A percentile compares a stretch with the other conserved stretches of the same genome.
Conservation (phyloP, 2,888 invertebrate species). For the Diadromus collaris region DNA sequence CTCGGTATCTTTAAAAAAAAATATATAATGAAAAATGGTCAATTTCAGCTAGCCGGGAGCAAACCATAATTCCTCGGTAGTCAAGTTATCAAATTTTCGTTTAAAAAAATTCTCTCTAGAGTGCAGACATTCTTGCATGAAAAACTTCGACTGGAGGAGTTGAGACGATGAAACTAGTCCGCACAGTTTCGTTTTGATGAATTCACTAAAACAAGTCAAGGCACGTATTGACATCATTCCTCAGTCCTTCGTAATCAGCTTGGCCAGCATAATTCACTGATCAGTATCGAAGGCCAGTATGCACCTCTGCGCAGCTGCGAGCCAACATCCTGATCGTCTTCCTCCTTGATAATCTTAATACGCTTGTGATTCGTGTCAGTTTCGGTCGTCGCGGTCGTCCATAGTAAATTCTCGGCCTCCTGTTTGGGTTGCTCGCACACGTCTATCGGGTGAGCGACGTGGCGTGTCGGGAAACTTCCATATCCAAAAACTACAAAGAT, state of each 20-base stretch:
- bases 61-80: too few species aligned
- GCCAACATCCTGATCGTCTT: background rate
- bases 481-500: background rate
- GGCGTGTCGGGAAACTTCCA: slow-evolving; percentile 18
- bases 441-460: slow-evolving; percentile 11
- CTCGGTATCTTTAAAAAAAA: background rate
- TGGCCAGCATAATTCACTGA: too few species aligned
- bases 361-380: slow-evolving; percentile 4
- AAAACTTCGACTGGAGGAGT: background rate
- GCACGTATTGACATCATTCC: background rate
- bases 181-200: background rate
- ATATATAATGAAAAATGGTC: background rate
- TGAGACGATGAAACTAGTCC: background rate
- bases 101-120: too few species aligned
- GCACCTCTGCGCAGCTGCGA: background rate
- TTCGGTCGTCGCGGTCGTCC: background rate
- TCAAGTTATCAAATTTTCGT: too few species aligned
- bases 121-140: background rate
- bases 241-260: background rate
- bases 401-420: background rate
- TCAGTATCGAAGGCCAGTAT: background rate
- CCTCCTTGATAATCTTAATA: background rate
- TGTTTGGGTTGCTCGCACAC: background rate
- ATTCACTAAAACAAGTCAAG: background rate
- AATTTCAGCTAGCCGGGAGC: background rate